Evolutionary conservation across 2,888 invertebrate species (phyloP), one percentile per base, ranked within the genome.

Genomic region (Iselma pallidipennis): DNA sequence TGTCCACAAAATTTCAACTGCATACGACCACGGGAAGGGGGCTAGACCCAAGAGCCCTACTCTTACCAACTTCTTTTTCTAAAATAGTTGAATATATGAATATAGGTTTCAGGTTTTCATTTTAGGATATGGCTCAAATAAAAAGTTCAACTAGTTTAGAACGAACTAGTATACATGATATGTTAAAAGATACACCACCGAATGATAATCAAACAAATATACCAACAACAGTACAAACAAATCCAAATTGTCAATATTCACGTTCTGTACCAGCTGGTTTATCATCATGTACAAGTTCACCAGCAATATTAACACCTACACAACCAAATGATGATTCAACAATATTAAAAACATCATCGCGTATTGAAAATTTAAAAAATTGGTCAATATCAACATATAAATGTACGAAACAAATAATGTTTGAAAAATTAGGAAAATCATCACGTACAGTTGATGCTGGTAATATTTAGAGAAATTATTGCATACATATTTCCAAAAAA

Each of bases 311-410:
- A 66, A 84, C 85, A 65, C 85, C 85, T 14, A 83, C 83, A 72
- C 79, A 83, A 51, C 83, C 83, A 33, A 82, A 78, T 66, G 88
- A 87, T 66, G 85, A 87, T 12, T 85, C 87, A 1, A 87, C 89
- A 0, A 80, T 90, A 60, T 81, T 90, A 57, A 87, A 89, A 57
- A 85, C 87, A 2, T 87, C 90, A 21, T 92, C 94, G 49, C 92
- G 95, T 81, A 90, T 98, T 77, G 98, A 98, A 80, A 90, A 92
- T 60, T 85, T 98, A 66, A 95, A 93, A 80, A 95, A 93, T 79
- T 99, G 98, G 98, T 95, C 97, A 66, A 94, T 98, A 78, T 96
- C 96, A 63, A 98, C 98, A 0, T 98, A 96, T 82, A 98, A 98
- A 82, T 98, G 98, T 80, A 98, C 98, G 5, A 93, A 95, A 75